These are phyloP conservation scores for Ranitomeya variabilis DNA, from an alignment of 2,113 vertebrate species.

Conservation along the genomic window DNA sequence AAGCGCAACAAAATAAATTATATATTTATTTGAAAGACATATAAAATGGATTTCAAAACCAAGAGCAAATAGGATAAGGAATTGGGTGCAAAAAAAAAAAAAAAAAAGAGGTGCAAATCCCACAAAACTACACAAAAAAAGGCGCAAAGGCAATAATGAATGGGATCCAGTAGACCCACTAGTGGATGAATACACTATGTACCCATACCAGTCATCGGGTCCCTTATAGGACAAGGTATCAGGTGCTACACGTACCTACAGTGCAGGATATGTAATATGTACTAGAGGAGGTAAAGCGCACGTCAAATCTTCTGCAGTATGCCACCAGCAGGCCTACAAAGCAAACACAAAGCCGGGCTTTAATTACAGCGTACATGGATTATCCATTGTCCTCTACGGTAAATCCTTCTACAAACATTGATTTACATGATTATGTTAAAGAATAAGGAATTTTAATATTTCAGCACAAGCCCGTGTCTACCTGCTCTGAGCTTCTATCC, in stretches of 20 bases:
- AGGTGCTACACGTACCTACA: conserved; percentile 75
- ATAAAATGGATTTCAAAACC: too few species aligned
- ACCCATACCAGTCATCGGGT: too few species aligned
- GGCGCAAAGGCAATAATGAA: too few species aligned
- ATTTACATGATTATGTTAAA: not conserved
- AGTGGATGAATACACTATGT: too few species aligned
- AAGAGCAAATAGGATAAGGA: too few species aligned
- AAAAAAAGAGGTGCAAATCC: too few species aligned
- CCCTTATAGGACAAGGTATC: not conserved
- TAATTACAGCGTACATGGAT: not conserved
- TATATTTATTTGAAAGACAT: too few species aligned
- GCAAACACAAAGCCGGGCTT: not conserved
- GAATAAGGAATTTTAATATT: not conserved
- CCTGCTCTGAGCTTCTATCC: not conserved
- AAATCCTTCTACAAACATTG: not conserved
- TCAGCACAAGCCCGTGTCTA: not conserved
- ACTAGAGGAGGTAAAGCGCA: conserved; percentile 81
- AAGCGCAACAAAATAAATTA: too few species aligned
- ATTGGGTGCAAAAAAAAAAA: too few species aligned
- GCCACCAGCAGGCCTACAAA: conserved; percentile 88
- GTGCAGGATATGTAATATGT: conserved; percentile 85
- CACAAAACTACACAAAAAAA: too few species aligned
- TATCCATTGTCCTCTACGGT: not conserved
- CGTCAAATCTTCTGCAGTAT: conserved; percentile 95
- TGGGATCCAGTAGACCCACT: too few species aligned